Conservation (phyloP, 2,113 vertebrate genomes). For the Otocyon megalotis region DNA sequence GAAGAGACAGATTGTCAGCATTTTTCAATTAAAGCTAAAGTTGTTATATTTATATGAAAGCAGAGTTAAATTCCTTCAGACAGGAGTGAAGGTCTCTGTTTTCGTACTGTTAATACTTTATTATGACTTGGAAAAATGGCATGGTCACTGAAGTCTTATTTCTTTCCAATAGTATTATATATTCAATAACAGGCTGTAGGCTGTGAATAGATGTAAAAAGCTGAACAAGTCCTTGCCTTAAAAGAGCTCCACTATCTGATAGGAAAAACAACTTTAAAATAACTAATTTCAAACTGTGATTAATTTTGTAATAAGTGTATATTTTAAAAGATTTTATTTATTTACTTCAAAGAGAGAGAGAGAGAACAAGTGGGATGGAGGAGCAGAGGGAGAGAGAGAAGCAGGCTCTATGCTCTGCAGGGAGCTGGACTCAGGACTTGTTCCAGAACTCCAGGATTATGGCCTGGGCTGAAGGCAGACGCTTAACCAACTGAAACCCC, state of each 20-base stretch:
- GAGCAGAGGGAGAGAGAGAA: no score
- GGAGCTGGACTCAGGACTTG: no score
- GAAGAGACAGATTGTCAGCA: neutral
- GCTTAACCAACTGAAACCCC: no score
- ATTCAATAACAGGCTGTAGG: neutral
- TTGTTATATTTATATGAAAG: constrained; percentile 26
- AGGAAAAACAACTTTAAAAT: constrained; percentile 1
- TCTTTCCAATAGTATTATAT: neutral
- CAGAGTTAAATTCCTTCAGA: constrained; percentile 44
- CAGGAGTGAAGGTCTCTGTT: neutral
- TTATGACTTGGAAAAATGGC: neutral
- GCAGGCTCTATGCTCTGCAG: no score
- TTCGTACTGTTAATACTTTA: neutral
- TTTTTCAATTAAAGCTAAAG: neutral
- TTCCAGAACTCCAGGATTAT: no score
- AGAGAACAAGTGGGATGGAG: no score
- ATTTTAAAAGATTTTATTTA: neutral
- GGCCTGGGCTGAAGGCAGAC: no score
- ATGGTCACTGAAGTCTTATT: neutral
- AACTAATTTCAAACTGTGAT: neutral
- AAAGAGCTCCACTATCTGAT: neutral
- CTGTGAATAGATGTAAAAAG: neutral
- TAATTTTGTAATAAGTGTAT: neutral
- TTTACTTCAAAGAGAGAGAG: no score
- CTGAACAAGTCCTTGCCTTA: neutral